phyloP scores from a whole-genome alignment of 1,140 invertebrate genomes.

The Mycetomoellerius zeteki region DNA sequence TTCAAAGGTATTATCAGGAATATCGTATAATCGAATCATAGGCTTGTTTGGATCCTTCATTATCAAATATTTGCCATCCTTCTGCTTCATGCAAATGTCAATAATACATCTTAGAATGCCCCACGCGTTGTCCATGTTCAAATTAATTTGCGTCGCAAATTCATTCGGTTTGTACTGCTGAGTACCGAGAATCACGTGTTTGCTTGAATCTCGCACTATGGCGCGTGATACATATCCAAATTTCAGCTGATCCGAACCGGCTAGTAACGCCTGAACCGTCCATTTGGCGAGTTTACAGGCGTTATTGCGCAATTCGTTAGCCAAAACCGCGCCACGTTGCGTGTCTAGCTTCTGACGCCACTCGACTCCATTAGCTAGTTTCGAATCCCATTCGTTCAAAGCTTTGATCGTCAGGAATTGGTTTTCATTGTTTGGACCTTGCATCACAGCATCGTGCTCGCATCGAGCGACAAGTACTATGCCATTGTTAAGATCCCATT shows the following conservation, averaged over 20 bases:
- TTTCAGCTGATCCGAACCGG: conserved; percentile 99
- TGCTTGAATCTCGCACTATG: conserved; percentile 97
- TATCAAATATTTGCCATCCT: conserved; percentile 98
- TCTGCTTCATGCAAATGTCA: conserved; percentile 99
- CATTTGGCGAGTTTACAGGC: conserved; percentile 99
- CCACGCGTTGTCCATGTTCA: conserved; percentile 99
- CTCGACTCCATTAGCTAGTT: conserved; percentile 97
- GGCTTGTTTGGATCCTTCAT: conserved; percentile 99
- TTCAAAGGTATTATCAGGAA: conserved; percentile 99
- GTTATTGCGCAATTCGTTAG: conserved; percentile 99
- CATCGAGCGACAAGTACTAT: conserved; percentile 96
- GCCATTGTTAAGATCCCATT: conserved; percentile 98
- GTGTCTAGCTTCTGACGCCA: conserved; percentile 99
- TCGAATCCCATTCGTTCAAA: conserved; percentile 99
- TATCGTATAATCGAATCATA: conserved; percentile 98
- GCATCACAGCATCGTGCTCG: conserved; percentile 98
- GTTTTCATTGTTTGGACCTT: conserved; percentile 95
- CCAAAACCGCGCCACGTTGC: conserved; percentile 98
- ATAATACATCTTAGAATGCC: conserved; percentile 99
- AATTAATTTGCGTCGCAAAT: conserved; percentile 99
- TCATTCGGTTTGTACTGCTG: conserved; percentile 99
- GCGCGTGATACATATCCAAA: conserved; percentile 99
- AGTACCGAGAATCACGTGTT: conserved; percentile 99
- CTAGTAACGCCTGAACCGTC: conserved; percentile 98
- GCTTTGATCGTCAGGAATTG: conserved; percentile 99